These are phyloP conservation scores for Thera obeliscata DNA, from an alignment of 2,888 invertebrate genomes.

Conservation along the genomic window DNA sequence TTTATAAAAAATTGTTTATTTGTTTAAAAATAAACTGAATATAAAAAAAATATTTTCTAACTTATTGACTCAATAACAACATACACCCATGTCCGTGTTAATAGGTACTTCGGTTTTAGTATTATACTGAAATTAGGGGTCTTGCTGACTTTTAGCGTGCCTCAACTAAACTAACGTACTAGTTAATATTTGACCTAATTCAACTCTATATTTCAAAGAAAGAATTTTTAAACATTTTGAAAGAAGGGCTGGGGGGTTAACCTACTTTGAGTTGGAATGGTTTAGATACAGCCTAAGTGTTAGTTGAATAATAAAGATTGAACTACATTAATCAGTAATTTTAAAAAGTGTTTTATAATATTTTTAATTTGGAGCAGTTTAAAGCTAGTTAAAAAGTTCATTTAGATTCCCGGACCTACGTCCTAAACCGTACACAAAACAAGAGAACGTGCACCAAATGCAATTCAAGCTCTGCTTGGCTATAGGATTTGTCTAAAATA, in stretches of 20 bases:
- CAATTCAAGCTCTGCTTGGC: too few species aligned
- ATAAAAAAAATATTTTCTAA: conserved; percentile 28
- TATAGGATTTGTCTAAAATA: too few species aligned
- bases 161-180: background rate
- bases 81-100: conserved; percentile 14
- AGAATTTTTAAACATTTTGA: too few species aligned
- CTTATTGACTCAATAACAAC: conserved; percentile 16
- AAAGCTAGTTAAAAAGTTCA: too few species aligned
- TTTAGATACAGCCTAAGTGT: background rate
- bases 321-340: background rate
- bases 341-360: too few species aligned
- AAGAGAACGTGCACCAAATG: too few species aligned
- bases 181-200: background rate
- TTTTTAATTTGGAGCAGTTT: too few species aligned
- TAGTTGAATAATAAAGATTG: background rate
- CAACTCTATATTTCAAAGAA: too few species aligned
- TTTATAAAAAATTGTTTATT: conserved; percentile 28
- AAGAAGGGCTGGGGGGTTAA: background rate
- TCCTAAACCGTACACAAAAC: too few species aligned
- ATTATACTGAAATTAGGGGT: background rate
- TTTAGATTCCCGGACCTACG: too few species aligned
- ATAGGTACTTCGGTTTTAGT: conserved; percentile 9
- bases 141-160: background rate
- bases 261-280: background rate
- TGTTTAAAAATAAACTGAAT: conserved; percentile 19